phyloP scores from a whole-genome alignment of 2,797 vertebrate species.

The Amazonetta brasiliensis region DNA sequence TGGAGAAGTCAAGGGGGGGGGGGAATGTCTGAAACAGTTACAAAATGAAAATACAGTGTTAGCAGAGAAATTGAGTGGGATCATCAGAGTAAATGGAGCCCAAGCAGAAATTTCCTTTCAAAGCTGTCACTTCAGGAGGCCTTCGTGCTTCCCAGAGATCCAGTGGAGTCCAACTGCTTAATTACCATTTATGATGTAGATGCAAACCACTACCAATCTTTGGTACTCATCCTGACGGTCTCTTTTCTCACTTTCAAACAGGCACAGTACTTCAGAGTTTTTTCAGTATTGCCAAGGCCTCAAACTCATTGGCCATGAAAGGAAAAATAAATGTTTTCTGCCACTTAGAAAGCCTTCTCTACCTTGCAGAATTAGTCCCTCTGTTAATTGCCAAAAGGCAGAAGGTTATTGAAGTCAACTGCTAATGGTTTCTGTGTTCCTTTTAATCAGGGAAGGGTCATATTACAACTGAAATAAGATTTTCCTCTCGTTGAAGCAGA shows the following conservation, averaged over 20 bases:
- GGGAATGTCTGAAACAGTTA: not conserved
- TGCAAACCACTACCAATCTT: not conserved
- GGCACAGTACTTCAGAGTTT: not conserved
- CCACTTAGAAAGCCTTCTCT: not conserved
- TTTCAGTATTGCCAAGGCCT: not conserved
- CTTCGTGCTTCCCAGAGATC: not conserved
- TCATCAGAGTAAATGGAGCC: not conserved
- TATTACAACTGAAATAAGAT: conserved; percentile 45
- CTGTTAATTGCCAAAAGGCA: conserved; percentile 27
- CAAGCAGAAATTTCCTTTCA: not conserved
- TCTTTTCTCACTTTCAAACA: not conserved
- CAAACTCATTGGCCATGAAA: not conserved
- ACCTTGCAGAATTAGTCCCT: not conserved
- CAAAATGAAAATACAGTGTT: not conserved
- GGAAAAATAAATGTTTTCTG: not conserved
- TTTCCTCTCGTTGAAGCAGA: conserved; percentile 36
- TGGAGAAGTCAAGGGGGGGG: not conserved
- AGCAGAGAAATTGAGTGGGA: not conserved
- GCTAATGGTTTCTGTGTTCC: not conserved
- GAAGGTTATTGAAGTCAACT: conserved; percentile 54
- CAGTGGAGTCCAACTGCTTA: not conserved
- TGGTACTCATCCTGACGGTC: not conserved
- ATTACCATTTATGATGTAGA: not conserved
- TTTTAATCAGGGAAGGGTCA: conserved; percentile 28
- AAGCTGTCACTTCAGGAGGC: not conserved